Percentiles rank a stretch among this genome's conserved stretches.
These are phyloP conservation scores for Tragopan temminckii DNA, from an alignment of 2,797 vertebrate species.

Conservation along the genomic window DNA sequence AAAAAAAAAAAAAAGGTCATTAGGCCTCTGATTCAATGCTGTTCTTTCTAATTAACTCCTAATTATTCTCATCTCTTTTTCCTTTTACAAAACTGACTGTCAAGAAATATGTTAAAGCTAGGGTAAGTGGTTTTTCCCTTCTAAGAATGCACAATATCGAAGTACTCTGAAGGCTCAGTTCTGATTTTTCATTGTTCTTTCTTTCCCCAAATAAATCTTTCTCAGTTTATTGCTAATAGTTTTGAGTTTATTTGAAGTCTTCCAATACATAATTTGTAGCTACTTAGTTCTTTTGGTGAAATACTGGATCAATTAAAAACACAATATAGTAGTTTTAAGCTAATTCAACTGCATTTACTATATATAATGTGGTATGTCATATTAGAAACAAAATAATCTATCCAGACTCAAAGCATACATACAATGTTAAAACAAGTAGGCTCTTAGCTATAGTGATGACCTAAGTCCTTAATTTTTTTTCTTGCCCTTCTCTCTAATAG, in stretches of 20 bases:
- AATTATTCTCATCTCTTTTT: constrained; percentile 74
- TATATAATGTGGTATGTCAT: neutral
- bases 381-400: neutral
- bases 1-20: neutral
- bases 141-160: neutral
- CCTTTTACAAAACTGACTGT: constrained; percentile 81
- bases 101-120: constrained; percentile 93
- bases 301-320: neutral
- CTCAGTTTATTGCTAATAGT: neutral
- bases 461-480: neutral
- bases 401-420: neutral
- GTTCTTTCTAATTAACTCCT: constrained; percentile 46
- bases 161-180: neutral
- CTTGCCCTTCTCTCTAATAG: constrained; percentile 75
- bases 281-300: neutral
- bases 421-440: neutral
- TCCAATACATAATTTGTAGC: neutral
- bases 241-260: neutral
- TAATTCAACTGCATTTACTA: neutral
- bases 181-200: neutral
- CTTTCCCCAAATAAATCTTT: neutral
- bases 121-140: constrained; percentile 84
- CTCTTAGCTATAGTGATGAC: neutral
- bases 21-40: constrained; percentile 6
- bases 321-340: neutral